Percentiles rank a stretch among this genome's conserved stretches.
phyloP scores from a whole-genome alignment of 2,797 vertebrate species.

The Phalanger gymnotis region DNA sequence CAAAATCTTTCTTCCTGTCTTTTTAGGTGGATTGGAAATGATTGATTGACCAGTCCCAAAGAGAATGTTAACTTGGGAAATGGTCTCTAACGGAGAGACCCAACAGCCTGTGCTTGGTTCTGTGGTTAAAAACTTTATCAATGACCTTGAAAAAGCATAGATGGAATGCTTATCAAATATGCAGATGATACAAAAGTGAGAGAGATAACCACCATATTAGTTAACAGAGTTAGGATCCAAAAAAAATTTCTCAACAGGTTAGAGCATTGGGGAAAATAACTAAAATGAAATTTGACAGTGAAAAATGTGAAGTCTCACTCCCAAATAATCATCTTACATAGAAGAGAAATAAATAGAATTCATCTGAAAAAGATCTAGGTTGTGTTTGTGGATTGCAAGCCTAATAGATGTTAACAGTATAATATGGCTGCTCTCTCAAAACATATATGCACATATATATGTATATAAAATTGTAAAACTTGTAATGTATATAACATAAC shows the following conservation, averaged over 20 bases:
- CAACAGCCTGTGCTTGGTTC: neutral
- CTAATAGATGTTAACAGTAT: neutral
- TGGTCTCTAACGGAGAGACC: neutral
- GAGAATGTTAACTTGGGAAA: neutral
- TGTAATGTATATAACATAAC: too few relatives aligned
- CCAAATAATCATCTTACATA: neutral
- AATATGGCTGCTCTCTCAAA: neutral
- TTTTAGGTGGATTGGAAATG: neutral
- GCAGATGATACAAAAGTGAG: neutral
- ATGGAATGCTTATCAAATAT: neutral
- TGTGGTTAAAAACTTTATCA: neutral
- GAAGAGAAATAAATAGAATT: neutral
- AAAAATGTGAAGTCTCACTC: neutral
- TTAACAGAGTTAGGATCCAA: too few relatives aligned
- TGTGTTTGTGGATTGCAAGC: neutral
- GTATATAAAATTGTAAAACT: too few relatives aligned
- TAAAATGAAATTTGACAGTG: neutral
- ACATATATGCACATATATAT: neutral
- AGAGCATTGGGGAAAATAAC: neutral
- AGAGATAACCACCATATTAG: neutral
- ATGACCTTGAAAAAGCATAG: neutral
- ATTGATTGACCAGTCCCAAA: neutral
- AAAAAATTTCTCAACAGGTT: neutral
- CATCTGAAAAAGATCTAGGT: neutral
- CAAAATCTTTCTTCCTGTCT: neutral